Evolutionary conservation across 1,140 invertebrate species (phyloP).

Genomic region (Drosophila elegans): DNA sequence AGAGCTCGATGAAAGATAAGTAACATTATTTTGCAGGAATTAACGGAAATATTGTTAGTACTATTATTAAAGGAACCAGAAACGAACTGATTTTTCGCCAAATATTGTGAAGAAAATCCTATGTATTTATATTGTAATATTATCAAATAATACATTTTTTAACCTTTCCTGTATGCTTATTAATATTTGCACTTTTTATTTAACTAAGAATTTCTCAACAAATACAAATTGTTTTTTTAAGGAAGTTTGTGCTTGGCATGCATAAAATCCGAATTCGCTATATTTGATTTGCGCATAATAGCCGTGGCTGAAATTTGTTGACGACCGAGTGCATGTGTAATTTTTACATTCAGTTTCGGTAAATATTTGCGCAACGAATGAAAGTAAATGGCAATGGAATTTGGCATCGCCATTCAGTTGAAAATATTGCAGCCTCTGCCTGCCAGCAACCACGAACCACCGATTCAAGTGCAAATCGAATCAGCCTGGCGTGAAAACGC

Average conservation of each 20-base stretch:
- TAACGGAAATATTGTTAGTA: neutral
- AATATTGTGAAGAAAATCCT: too few relatives aligned
- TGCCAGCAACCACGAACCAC: conserved; percentile 6
- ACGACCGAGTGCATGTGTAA: conserved; percentile 30
- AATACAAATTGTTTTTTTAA: conserved; percentile 19
- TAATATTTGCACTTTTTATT: conserved; percentile 13
- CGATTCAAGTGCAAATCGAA: conserved; percentile 66
- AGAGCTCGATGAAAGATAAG: too few relatives aligned
- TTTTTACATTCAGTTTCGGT: conserved; percentile 31
- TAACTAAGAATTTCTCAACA: neutral
- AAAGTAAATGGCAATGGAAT: conserved; percentile 41
- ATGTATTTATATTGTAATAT: too few relatives aligned
- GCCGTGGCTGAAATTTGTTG: conserved; percentile 3
- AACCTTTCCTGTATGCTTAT: neutral
- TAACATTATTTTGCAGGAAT: neutral
- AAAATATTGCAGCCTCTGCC: conserved; percentile 32
- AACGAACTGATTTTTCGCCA: too few relatives aligned
- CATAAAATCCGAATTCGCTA: conserved; percentile 17
- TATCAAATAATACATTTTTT: neutral
- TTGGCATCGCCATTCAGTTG: conserved; percentile 18
- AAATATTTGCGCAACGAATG: conserved; percentile 35
- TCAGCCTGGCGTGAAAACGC: conserved; percentile 53
- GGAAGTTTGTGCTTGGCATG: conserved; percentile 15
- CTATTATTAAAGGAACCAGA: too few relatives aligned
- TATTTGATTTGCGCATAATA: conserved; percentile 38